Evolutionary conservation across 2,113 vertebrate species (phyloP), one percentile per base, ranked within the genome.

Genomic region (Sinocyclocheilus maitianheensis): DNA sequence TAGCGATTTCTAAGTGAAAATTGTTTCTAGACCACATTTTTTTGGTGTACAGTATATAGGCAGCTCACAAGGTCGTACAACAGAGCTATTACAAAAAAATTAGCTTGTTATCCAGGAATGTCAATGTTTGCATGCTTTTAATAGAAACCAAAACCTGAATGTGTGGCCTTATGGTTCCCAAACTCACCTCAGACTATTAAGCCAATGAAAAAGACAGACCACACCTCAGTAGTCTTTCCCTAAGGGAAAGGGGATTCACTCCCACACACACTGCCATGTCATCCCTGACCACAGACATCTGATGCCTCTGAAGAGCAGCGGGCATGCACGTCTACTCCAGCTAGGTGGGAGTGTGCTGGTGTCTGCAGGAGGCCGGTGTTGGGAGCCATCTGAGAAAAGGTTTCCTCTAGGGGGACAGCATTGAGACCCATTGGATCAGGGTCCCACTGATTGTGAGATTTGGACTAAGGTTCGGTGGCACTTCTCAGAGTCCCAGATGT

Each of bases 371-470:
- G 30, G 77, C 30, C 3, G 24, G n/a, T 14, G 43, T 16, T 77
- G 43, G 12, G 74, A 77, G 46, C 74, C n/a, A 51, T 48, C 16
- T 67, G 43, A 67, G 24, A 81, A 81, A 46, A 67, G 37, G 9
- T 14, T 67, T 81, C 24, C 40, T 67, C 79, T 51, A 2, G 62
- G 79, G 60, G 43, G 40, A 67, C 40, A 51, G 16, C 43, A 67
- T 81, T 81, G 14, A 81, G 79, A 81, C 43, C 62, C 62, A 81
- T 9, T 67, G 62, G 62, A 67, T 67, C 79, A 81, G 79, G 79
- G 79, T 81, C 79, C 67, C 16, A 24, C 30, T 81, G 43, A 81
- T 20, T 67, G 79, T 67, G 62, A 81, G 43, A 63, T 67, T 43
- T 80, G 58, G 20, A 62, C 78, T 18, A 65, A 63, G 60, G 78